Base-by-base conservation (phyloP, 2,113 vertebrate genomes). In the Nothoprocta perdicaria region DNA sequence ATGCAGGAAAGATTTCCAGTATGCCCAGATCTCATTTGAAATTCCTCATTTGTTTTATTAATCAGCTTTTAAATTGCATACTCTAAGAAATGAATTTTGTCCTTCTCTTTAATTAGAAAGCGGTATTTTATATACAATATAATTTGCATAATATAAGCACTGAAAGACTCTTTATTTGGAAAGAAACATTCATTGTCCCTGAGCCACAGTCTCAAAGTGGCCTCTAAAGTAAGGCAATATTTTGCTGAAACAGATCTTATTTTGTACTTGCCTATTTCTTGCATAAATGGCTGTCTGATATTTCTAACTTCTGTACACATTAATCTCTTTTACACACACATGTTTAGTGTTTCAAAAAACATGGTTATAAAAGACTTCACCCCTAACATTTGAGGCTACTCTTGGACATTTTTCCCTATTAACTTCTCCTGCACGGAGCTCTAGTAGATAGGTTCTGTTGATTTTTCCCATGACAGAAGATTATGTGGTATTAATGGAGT, bases 401-500 rank as follows among this genome's bases (percentile, higher is more conserved):
- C 4, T 26, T 77, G 78, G n/a, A 21, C 73, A 8, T 43, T 53
- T 12, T 57, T 12, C 19, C 52, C 48, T 40, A 7, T 67, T 45
- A 73, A 80, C 14, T 69, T 58, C 27, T 19, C 48, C 50, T 50
- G 1, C 55, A 31, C n/a, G 55, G 46, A 78, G 46, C 52, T 93
- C 66, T 1, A 24, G 22, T 50, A 45, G 83, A 61, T 11, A 29
- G 15, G 6, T 80, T 77, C 60, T 52, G 67, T 76, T 82, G 84
- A 71, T 80, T 87, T 84, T 83, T 86, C 82, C 87, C 79, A 18
- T 18, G 77, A 11, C 63, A 93, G 55, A 63, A 90, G 57, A 77
- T 95, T 9, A 82, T 92, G 85, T 72, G 82, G 46, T 79, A 80
- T 83, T 89, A 93, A 92, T 58, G 57, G 72, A 79, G 55, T 69